Evolutionary conservation across 2,797 vertebrate genomes (phyloP).

Genomic region (Naso thynnoides): DNA sequence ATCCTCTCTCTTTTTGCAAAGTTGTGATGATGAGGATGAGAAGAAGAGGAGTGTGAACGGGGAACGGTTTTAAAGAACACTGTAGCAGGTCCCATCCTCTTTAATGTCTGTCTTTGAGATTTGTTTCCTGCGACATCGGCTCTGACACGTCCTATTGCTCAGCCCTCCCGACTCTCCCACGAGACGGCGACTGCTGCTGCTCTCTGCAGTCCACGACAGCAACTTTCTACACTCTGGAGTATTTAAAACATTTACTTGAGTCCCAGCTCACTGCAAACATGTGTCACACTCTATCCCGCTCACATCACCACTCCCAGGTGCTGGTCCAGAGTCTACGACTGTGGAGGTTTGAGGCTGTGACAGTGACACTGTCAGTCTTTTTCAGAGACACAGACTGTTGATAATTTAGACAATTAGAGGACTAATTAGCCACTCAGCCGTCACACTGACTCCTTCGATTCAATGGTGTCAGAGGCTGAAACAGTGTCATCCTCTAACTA

Average conservation of each 20-base stretch:
- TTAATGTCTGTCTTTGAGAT: constrained; percentile 39
- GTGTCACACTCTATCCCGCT: constrained; percentile 58
- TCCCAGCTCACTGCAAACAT: constrained; percentile 40
- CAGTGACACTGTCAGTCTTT: too few species aligned
- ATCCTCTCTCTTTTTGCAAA: not conserved
- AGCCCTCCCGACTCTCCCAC: constrained; percentile 25
- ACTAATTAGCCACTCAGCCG: constrained; percentile 71
- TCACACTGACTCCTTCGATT: constrained; percentile 67
- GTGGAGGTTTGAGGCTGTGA: too few species aligned
- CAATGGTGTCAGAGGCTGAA: constrained; percentile 64
- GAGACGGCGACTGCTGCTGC: constrained; percentile 34
- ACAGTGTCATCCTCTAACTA: constrained; percentile 44
- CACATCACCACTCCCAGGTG: constrained; percentile 45
- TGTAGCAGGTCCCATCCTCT: constrained; percentile 13
- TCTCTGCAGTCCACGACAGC: constrained; percentile 31
- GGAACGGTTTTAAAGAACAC: constrained; percentile 10
- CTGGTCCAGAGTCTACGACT: constrained; percentile 9
- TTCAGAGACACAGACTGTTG: constrained; percentile 21
- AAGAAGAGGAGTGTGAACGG: not conserved
- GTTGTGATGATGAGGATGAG: not conserved
- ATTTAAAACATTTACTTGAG: constrained; percentile 56
- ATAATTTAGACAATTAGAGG: constrained; percentile 58
- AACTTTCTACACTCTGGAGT: constrained; percentile 45
- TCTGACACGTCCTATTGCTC: constrained; percentile 44
- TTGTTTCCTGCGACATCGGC: constrained; percentile 34